phyloP scores from a whole-genome alignment of 2,113 vertebrate genomes.

The Vidua macroura region DNA sequence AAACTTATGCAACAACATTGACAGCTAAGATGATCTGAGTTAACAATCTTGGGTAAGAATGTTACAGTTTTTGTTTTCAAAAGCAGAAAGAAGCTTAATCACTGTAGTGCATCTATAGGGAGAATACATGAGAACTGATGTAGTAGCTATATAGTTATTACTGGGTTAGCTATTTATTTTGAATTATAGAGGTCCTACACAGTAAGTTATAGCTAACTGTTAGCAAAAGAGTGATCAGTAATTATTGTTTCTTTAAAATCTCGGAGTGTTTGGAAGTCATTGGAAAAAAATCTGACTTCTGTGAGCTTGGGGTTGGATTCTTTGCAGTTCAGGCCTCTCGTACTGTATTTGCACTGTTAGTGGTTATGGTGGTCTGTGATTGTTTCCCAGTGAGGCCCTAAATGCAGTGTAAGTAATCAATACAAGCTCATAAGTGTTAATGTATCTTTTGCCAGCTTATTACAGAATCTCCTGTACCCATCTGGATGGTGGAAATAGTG shows the following conservation, averaged over 20 bases:
- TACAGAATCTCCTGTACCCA: background rate
- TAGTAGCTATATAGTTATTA: background rate
- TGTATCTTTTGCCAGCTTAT: background rate
- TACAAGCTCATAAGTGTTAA: background rate
- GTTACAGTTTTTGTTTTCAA: background rate
- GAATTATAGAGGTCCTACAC: background rate
- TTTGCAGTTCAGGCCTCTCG: background rate
- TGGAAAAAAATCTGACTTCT: background rate
- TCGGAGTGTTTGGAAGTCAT: background rate
- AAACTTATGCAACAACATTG: background rate
- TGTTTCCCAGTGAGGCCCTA: background rate
- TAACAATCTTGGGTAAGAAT: background rate
- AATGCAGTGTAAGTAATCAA: background rate
- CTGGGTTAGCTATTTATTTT: background rate
- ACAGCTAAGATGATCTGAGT: background rate
- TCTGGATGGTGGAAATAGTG: background rate
- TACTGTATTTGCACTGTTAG: background rate
- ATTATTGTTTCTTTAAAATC: background rate
- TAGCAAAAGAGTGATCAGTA: background rate
- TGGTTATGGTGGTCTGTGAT: background rate
- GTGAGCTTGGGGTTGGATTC: background rate
- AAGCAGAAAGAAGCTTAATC: background rate
- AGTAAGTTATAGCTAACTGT: background rate
- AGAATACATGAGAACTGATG: background rate
- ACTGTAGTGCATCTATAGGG: background rate